Conservation (phyloP, 2,888 invertebrate genomes). For the Himalopsyche anomala region DNA sequence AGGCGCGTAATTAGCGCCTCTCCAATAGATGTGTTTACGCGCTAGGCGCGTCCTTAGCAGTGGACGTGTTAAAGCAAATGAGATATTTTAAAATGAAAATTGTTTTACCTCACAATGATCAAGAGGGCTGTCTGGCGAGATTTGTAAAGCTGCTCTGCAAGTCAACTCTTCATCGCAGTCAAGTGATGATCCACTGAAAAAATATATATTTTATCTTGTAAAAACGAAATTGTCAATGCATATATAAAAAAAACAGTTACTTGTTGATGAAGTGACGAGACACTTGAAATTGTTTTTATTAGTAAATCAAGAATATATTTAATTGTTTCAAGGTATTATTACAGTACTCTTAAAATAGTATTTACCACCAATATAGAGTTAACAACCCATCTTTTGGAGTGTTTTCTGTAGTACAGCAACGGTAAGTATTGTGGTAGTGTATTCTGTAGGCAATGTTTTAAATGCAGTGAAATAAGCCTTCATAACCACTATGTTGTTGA, state of each 20-base stretch:
- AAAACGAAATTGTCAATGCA: neutral
- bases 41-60: no score
- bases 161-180: conserved; percentile 62
- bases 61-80: no score
- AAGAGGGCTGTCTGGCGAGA: conserved; percentile 55
- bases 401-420: no score
- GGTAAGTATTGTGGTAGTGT: no score
- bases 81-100: neutral
- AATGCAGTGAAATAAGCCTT: no score
- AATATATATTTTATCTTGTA: conserved; percentile 18
- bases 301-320: conserved; percentile 31
- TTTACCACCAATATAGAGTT: no score
- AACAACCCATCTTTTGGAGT: no score
- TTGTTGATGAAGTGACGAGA: conserved; percentile 20
- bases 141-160: conserved; percentile 50
- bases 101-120: conserved; percentile 57
- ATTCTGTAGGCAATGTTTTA: no score
- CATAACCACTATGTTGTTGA: neutral
- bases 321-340: neutral
- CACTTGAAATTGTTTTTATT: neutral
- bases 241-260: no score
- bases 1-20: no score
- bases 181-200: conserved; percentile 63
- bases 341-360: no score
- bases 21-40: no score